Base-by-base conservation (phyloP, 2,888 invertebrate species). In the Chrysotoxum bicinctum region DNA sequence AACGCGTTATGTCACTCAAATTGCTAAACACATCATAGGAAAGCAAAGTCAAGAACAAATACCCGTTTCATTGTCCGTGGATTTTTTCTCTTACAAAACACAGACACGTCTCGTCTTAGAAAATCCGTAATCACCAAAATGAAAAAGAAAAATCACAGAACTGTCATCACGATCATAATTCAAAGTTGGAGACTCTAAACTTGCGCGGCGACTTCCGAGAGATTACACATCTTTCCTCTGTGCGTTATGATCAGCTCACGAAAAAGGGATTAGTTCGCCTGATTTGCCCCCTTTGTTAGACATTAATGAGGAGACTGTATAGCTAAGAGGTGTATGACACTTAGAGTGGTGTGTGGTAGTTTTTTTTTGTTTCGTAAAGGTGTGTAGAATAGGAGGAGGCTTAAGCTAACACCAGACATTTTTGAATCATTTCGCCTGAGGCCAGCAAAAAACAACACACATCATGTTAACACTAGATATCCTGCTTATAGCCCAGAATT, bases 161-260 rank as follows among this genome's bases (percentile, higher is more conserved):
- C 66, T 84, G 75, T 84, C 84, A 75, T 84, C 70, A 45, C 75
- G 48, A 62, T 84, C 79, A 84, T 79, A 84, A 80, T 66, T 83
- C 78, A 83, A 78, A 72, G 72, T 45, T 37, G 16, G 26, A 68
- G 50, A 30, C 64, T 77, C 50, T 66, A 2, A 69, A 50, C 35
- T 66, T 75, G 64, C 66, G 69, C 79, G 64, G 74, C 74, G 75
- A 84, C 79, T 79, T 84, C 52, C 58, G 66, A 84, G 80, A 84
- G 84, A 84, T 84, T 72, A 79, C 75, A 84, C 75, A 84, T 79
- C 74, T 84, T 45, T 66, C n/a, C 64, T 58, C 19, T 60, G 23
- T 43, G 68, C 56, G 21, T 35, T 66, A 62, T 74, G 83, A 79
- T 75, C 84, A 79, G 79, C 75, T 84, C 84, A 84, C 80, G 79